A percentile compares a stretch with the other conserved stretches of the same genome.
Conservation (phyloP, 2,113 vertebrate genomes). For the Trachemys scripta region DNA sequence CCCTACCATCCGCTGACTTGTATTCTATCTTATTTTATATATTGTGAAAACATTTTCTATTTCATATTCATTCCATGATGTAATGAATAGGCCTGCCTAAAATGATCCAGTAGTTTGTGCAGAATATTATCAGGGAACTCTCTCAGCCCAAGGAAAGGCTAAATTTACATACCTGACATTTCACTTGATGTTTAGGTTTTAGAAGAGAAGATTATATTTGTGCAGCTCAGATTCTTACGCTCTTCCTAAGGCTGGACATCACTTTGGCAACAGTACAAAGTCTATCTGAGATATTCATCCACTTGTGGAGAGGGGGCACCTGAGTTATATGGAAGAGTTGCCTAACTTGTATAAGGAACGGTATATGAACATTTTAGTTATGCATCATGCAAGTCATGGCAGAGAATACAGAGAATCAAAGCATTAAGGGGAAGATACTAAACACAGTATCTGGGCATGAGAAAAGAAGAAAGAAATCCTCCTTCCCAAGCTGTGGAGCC, state of each 20-base stretch:
- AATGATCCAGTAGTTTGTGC: rapidly evolving
- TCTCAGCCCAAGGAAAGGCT: neutral
- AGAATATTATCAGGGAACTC: neutral
- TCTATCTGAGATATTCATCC: neutral
- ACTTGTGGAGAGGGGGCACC: rapidly evolving
- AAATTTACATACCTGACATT: neutral
- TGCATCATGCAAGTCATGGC: neutral
- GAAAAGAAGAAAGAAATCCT: neutral
- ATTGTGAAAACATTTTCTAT: slow-evolving; percentile 8
- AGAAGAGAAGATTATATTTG: neutral
- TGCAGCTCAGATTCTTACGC: rapidly evolving
- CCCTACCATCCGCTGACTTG: slow-evolving; percentile 24
- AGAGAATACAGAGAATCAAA: neutral
- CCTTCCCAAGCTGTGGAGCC: neutral
- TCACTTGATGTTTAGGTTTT: neutral
- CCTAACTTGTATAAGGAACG: rapidly evolving
- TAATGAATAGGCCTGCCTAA: neutral
- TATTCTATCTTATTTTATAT: neutral
- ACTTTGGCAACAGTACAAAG: neutral
- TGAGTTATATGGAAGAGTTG: neutral
- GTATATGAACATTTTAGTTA: neutral
- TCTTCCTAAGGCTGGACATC: neutral
- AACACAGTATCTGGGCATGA: neutral
- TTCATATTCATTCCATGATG: neutral
- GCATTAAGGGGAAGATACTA: neutral